Percentiles rank a stretch among this genome's conserved stretches.
Evolutionary conservation across 2,888 invertebrate species (phyloP).

Genomic region (Tipula confusa): DNA sequence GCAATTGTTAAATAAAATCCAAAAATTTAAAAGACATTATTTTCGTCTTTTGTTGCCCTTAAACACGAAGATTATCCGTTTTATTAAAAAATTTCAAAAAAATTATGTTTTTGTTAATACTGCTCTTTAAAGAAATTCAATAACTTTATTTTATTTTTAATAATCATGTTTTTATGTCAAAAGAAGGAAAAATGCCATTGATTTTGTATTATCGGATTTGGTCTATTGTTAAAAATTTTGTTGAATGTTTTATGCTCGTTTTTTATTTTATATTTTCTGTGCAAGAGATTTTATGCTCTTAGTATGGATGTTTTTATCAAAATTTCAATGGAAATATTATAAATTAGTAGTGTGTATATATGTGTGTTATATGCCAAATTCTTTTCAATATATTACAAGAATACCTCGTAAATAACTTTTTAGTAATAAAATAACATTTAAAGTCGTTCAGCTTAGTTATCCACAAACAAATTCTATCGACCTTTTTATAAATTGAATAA

Average conservation of each 20-base stretch:
- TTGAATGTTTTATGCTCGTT: background rate
- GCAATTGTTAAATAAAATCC: background rate
- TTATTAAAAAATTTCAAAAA: background rate
- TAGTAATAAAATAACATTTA: background rate
- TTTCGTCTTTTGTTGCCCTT: background rate
- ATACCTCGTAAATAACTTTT: background rate
- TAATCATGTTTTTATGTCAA: background rate
- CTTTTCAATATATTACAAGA: background rate
- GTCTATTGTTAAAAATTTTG: background rate
- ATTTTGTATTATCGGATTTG: conserved; percentile 12
- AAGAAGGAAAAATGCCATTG: background rate
- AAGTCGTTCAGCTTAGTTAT: too few species aligned
- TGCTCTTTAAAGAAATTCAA: background rate
- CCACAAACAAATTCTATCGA: too few species aligned
- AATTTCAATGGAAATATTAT: conserved; percentile 3
- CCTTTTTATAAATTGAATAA: too few species aligned
- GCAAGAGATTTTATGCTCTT: background rate
- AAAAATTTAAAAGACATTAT: background rate
- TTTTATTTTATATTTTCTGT: too few species aligned
- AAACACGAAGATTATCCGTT: conserved; percentile 16
- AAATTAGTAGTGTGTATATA: background rate
- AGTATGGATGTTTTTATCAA: background rate
- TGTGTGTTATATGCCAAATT: background rate
- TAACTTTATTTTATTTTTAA: background rate
- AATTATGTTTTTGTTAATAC: background rate